Percentiles rank a stretch among this genome's conserved stretches.
Evolutionary conservation across 37 sponge, comb jelly and placozoan genomes (phyloP).

Genomic region (Ephydatia muelleri): DNA sequence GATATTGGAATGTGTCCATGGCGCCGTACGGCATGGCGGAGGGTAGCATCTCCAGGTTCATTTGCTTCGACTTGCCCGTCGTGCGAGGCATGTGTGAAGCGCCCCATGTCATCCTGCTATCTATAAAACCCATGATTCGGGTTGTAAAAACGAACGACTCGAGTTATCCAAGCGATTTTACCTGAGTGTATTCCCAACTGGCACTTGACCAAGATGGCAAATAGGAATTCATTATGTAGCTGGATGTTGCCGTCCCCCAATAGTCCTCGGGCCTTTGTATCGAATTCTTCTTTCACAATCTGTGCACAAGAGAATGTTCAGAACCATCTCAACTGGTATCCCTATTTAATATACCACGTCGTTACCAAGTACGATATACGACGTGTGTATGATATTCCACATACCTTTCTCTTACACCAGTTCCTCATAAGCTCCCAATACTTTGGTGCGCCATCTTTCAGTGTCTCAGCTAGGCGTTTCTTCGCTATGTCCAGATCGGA

Average conservation of each 20-base stretch:
- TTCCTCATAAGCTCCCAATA: constrained; percentile 81
- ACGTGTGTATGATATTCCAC: neutral
- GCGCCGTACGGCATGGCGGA: constrained; percentile 41
- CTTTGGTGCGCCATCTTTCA: constrained; percentile 37
- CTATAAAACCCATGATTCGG: neutral
- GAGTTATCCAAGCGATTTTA: constrained; percentile 8
- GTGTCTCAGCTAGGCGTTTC: constrained; percentile 34
- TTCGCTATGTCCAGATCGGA: constrained; percentile 56
- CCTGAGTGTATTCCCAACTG: constrained; percentile 45
- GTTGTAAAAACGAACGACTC: neutral
- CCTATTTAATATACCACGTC: neutral
- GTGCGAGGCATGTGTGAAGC: neutral
- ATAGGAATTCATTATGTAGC: constrained; percentile 88
- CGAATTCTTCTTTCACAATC: constrained; percentile 86
- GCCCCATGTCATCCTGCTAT: neutral
- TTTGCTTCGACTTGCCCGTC: constrained; percentile 15
- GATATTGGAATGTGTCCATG: constrained; percentile 31
- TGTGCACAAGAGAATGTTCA: constrained; percentile 4
- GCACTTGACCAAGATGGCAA: constrained; percentile 88
- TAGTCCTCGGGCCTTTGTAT: constrained; percentile 60
- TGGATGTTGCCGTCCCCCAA: constrained; percentile 69
- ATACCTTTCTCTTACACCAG: constrained; percentile 81
- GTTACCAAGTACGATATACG: neutral
- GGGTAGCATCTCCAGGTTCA: neutral
- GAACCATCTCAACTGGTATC: no score